Evolutionary conservation across 2,797 vertebrate genomes (phyloP), one percentile per base, ranked within the genome.

Genomic region (Odontamblyopus lacepedii): DNA sequence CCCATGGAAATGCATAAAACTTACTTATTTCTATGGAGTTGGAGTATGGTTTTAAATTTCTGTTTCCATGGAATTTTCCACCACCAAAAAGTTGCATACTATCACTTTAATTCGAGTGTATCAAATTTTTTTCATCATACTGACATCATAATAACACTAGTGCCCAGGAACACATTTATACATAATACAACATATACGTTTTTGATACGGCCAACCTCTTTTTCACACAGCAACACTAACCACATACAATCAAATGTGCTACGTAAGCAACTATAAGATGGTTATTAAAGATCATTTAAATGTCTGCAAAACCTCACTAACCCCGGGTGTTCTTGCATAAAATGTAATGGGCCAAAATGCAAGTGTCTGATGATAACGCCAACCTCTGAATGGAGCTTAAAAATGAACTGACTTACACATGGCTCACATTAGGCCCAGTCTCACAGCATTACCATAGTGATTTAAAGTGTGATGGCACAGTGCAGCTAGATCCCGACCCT

Each of bases 351-450:
- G 84, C 79, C 85, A 88, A 83, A 85, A 85, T 88, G 76, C 77
- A 85, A 79, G 55, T 72, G 78, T 82, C 83, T 87, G 83, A 90
- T 89, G 84, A 82, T 88, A 84, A 90, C 87, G 78, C 85, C 80
- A 81, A 91, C 88, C 83, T 84, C 76, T 80, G 81, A 91, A 88
- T 72, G 78, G 77, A 85, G 85, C 85, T 91, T 88, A 90, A 88
- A 86, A 85, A 88, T 90, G 78, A 84, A 91, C 76, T 78, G 79
- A 85, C 83, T 87, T 87, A 86, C 83, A 89, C 82, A 83, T 89
- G 62, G 87, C 83, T 89, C 84, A 87, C 89, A 92, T 92, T 89
- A 91, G 85, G 85, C 79, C 61, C 72, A 87, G 83, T 88, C 83
- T 83, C 83, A 83, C 83, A 83, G 87, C 85, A 90, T 91, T 88